Conservation (phyloP, 1,140 invertebrate species). For the Penaeus vannamei region DNA sequence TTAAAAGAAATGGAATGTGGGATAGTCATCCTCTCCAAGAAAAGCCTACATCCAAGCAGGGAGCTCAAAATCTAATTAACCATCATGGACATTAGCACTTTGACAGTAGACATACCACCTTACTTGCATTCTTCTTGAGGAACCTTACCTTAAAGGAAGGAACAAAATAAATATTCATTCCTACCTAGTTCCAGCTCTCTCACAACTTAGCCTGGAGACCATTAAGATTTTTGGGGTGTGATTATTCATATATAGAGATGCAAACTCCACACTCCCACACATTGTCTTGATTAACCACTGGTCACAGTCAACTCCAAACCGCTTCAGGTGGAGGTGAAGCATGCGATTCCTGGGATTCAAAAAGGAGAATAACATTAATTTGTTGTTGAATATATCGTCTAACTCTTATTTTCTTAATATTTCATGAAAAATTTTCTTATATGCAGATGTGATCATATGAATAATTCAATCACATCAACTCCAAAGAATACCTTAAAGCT, state of each 20-base stretch:
- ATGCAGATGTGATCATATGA: background rate
- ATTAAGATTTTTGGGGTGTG: slow-evolving; percentile 93
- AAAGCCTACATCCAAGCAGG: background rate
- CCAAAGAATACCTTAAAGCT: no score
- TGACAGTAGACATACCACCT: background rate
- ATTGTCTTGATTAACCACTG: slow-evolving; percentile 94
- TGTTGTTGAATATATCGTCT: background rate
- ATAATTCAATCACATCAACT: no score
- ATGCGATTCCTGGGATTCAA: slow-evolving; percentile 84
- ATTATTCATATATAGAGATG: slow-evolving; percentile 95
- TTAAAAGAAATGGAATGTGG: background rate
- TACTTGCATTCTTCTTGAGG: background rate
- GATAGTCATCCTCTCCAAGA: no score
- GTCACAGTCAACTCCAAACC: slow-evolving; percentile 89
- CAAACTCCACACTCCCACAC: slow-evolving; percentile 96
- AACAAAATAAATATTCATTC: no score
- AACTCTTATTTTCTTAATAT: background rate
- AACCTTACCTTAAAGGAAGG: no score
- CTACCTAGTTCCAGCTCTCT: slow-evolving; percentile 91
- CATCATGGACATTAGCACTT: background rate
- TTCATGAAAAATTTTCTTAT: no score
- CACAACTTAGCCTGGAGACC: slow-evolving; percentile 95
- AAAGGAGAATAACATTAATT: slow-evolving; percentile 35
- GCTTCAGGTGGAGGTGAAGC: slow-evolving; percentile 90
- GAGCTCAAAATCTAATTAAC: background rate